Evolutionary conservation across 2,888 invertebrate genomes (phyloP).

Genomic region (Eupithecia abbreviata): DNA sequence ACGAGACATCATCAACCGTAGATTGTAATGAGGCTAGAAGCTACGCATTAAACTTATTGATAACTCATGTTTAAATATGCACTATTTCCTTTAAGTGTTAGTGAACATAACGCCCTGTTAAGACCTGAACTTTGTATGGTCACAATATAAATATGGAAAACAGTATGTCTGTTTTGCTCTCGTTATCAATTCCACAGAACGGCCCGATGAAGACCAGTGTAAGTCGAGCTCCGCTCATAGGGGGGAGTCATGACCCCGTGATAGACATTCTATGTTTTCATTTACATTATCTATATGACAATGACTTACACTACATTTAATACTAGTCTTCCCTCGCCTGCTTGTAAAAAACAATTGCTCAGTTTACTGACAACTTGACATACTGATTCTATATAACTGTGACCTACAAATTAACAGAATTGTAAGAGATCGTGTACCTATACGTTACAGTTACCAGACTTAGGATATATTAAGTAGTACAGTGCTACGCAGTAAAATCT

Average conservation of each 20-base stretch:
- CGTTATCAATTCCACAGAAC: background rate
- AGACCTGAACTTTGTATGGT: conserved; percentile 24
- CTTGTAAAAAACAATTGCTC: background rate
- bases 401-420: conserved; percentile 23
- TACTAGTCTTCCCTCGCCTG: background rate
- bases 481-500: conserved; percentile 71
- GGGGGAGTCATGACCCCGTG: conserved; percentile 18
- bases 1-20: conserved; percentile 44
- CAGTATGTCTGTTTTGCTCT: conserved; percentile 25
- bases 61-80: conserved; percentile 29
- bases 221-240: background rate
- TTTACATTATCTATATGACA: conserved; percentile 16
- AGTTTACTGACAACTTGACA: conserved; percentile 19
- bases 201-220: background rate
- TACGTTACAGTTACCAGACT: conserved; percentile 81
- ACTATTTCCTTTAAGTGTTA: conserved; percentile 35
- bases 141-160: conserved; percentile 23
- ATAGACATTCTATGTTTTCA: conserved; percentile 20
- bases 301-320: conserved; percentile 15
- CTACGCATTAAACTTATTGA: conserved; percentile 39
- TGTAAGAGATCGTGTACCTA: conserved; percentile 66
- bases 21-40: conserved; percentile 43
- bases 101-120: conserved; percentile 33
- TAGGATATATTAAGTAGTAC: conserved; percentile 73
- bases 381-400: conserved; percentile 17